Evolutionary conservation across 92 coral and sea anemone species (phyloP), one percentile per base, ranked within the genome.

Genomic region (Galaxea fascicularis): DNA sequence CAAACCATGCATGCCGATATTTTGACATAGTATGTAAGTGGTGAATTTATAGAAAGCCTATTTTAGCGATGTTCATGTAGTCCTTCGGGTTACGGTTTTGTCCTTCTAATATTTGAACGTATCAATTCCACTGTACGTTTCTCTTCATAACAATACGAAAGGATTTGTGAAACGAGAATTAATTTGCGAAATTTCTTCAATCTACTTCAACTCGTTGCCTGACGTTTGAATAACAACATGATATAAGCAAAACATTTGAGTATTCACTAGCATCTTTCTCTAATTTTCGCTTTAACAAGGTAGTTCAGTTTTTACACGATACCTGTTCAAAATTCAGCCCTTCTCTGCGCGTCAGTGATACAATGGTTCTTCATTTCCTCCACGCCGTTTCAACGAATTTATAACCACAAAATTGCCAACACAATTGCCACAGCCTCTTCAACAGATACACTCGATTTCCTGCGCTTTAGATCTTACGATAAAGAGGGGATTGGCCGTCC

Each of bases 391-490:
- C 22, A 71, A 25, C 57, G 35, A 24, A 47, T 71, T 71, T 71
- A 47, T 25, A 71, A 45, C 26, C 57, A 49, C 31, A 44, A 65
- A 45, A 71, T 12, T 47, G n/a, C 30, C 76, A 24, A 45, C 10
- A 8, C 45, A 71, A 14, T n/a, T n/a, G n/a, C n/a, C 54, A 30
- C 30, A 22, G 53, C 46, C 2, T 45, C 8, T 10, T 46, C 18
- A 29, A 47, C 17, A 46, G 76, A 71, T 71, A 46, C 31, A 18
- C 76, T 71, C 30, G 76, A 44, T 49, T 25, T 71, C 76, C 76
- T 45, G 57, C 58, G 57, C 41, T 45, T 71, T 71, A 71, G 76
- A 71, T 71, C 46, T 71, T 46, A 25, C 11, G 76, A 71, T 71
- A 71, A 71, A 71, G 30, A 70, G n/a, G 0, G 4, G 28, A 8